These are phyloP conservation scores for Coremacera marginata DNA, from an alignment of 2,888 invertebrate species.

Conservation along the genomic window DNA sequence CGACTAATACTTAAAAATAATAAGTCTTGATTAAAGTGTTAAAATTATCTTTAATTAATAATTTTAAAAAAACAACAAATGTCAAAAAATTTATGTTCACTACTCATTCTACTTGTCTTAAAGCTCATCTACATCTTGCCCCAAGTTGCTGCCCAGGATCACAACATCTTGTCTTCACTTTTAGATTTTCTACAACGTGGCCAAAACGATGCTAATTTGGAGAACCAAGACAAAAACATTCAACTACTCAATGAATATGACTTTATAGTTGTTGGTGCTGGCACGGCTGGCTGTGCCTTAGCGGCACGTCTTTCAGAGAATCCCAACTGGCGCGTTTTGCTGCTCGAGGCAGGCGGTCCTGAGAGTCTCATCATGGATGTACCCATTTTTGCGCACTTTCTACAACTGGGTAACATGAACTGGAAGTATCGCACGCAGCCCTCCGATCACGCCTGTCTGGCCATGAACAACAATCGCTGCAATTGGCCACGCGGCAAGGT, in stretches of 20 bases:
- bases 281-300: conserved; percentile 82
- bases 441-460: conserved; percentile 78
- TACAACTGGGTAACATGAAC: conserved; percentile 79
- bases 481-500: conserved; percentile 86
- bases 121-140: neutral
- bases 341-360: conserved; percentile 80
- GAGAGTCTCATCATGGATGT: conserved; percentile 82
- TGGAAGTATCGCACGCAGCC: conserved; percentile 86
- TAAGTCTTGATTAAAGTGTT: too few relatives aligned
- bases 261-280: conserved; percentile 83
- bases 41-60: neutral
- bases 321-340: conserved; percentile 74
- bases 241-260: conserved; percentile 73
- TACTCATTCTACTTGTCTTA: neutral
- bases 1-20: too few relatives aligned
- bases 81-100: neutral
- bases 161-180: conserved; percentile 47
- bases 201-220: conserved; percentile 55
- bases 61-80: neutral
- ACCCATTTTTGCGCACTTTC: conserved; percentile 77
- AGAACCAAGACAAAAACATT: conserved; percentile 54
- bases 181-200: conserved; percentile 59
- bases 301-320: conserved; percentile 81
- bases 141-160: neutral
- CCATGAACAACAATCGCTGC: conserved; percentile 79